Conservation (phyloP, 2,888 invertebrate species). For the Imbricaverruca yamaguchii region DNA sequence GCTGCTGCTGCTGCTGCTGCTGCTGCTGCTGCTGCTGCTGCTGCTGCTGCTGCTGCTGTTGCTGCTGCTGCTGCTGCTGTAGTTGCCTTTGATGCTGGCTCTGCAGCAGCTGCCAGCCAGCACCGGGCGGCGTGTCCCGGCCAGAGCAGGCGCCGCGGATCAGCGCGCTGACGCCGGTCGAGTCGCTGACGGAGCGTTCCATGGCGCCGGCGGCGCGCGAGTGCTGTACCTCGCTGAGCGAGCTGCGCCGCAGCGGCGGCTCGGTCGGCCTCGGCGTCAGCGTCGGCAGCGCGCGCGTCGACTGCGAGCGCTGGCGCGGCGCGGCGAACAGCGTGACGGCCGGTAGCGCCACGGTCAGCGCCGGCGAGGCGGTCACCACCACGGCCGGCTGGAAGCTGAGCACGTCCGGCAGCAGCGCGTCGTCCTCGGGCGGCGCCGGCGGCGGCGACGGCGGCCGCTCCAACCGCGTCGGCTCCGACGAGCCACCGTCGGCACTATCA, state of each 20-base stretch:
- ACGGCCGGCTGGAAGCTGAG: not conserved
- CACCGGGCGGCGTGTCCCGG: slow-evolving; percentile 29
- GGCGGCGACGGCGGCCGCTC: slow-evolving; percentile 33
- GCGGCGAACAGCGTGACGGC: not conserved
- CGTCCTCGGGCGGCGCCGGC: slow-evolving; percentile 31
- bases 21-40: too few relatives aligned
- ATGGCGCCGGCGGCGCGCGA: slow-evolving; percentile 22
- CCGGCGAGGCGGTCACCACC: not conserved
- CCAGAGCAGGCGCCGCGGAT: slow-evolving; percentile 24
- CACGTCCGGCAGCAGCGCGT: not conserved
- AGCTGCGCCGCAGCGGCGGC: not conserved
- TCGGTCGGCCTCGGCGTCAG: not conserved
- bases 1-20: too few relatives aligned
- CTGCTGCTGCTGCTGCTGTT: too few relatives aligned
- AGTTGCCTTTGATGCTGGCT: too few relatives aligned
- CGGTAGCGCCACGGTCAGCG: not conserved
- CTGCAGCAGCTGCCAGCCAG: not conserved
- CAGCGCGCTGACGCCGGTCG: not conserved
- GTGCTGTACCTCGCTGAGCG: not conserved
- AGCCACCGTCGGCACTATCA: not conserved
- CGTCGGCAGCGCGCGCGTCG: not conserved
- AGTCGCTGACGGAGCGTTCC: slow-evolving; percentile 20
- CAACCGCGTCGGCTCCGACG: not conserved
- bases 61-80: too few relatives aligned
- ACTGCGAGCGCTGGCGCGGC: not conserved